Conservation (phyloP, 2,797 vertebrate genomes). For the Chromis chromis region DNA sequence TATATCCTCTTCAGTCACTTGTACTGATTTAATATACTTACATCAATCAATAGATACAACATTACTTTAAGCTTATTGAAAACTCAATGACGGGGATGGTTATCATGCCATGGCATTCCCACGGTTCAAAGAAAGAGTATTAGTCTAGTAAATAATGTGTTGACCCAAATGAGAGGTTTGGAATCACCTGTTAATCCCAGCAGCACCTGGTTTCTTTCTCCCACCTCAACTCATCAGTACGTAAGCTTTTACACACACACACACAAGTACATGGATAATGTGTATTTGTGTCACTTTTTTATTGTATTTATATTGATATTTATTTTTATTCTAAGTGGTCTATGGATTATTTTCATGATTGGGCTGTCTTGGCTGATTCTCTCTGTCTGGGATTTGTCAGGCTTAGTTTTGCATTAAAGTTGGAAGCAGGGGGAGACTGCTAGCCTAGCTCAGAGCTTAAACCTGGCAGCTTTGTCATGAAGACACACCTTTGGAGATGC, state of each 20-base stretch:
- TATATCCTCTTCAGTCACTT: slow-evolving; percentile 4
- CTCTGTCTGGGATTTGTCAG: background rate
- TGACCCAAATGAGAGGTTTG: background rate
- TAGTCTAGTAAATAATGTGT: background rate
- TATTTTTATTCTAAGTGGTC: too few species aligned
- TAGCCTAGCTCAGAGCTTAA: background rate
- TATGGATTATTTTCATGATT: background rate
- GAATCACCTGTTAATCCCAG: background rate
- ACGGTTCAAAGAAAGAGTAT: background rate
- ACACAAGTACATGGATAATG: background rate
- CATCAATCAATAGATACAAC: background rate
- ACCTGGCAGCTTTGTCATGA: background rate
- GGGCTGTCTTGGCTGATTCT: background rate
- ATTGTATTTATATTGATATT: too few species aligned
- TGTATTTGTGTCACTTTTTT: background rate
- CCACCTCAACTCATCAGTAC: background rate
- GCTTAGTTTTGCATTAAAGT: background rate
- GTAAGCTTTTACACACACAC: background rate
- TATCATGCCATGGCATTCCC: background rate
- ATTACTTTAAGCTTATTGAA: background rate
- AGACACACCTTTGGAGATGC: background rate
- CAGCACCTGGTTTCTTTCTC: background rate
- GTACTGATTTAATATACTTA: slow-evolving; percentile 9
- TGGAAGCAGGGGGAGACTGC: background rate
- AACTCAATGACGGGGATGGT: background rate